Evolutionary conservation across 2,888 invertebrate genomes (phyloP).

Genomic region (Adineta ricciae): DNA sequence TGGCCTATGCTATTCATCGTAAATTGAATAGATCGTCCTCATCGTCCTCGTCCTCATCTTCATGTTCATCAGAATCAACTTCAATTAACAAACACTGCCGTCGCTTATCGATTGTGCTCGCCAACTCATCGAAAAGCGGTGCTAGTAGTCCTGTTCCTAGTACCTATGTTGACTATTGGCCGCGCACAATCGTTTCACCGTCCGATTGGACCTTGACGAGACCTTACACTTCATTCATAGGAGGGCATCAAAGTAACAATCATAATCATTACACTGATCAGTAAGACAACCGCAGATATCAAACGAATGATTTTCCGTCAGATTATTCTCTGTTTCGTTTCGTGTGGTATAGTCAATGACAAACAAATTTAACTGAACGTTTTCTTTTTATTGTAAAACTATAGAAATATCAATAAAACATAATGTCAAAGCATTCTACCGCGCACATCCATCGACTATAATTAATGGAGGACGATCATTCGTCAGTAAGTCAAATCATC

Average conservation of each 20-base stretch:
- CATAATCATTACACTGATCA: neutral
- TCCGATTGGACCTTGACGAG: neutral
- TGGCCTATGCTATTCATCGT: neutral
- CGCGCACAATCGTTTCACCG: neutral
- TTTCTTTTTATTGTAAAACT: neutral
- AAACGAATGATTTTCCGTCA: neutral
- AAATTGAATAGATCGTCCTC: neutral
- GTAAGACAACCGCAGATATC: neutral
- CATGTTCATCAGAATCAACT: neutral
- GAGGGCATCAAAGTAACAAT: neutral
- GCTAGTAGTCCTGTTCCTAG: neutral
- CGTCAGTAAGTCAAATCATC: no score
- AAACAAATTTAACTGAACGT: neutral
- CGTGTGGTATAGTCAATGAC: neutral
- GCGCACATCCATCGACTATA: no score
- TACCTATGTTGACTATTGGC: neutral
- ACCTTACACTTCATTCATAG: neutral
- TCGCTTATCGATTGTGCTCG: neutral
- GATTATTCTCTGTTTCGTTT: neutral
- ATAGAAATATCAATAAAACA: no score
- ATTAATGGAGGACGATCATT: no score
- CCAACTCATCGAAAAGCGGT: neutral
- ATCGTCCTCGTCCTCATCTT: neutral
- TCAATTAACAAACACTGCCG: neutral
- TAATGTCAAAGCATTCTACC: no score